Conservation (phyloP, 2,888 invertebrate species). For the Bugulina stolonifera region DNA sequence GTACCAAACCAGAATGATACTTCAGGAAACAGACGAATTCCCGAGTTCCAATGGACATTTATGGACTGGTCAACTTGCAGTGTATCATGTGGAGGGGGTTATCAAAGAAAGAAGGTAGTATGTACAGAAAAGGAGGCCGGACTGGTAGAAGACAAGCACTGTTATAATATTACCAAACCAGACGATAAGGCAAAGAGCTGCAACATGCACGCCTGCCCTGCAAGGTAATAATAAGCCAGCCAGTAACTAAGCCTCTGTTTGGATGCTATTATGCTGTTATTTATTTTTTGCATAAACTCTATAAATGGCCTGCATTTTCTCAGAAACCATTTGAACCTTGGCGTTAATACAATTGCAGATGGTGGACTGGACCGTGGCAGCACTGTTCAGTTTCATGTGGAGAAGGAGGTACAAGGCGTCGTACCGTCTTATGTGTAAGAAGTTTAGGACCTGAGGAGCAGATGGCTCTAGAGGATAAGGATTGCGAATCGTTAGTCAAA, state of each 20-base stretch:
- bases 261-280: too few relatives aligned
- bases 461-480: conserved; percentile 68
- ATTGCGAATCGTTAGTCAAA: conserved; percentile 63
- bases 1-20: conserved; percentile 62
- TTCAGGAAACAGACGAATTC: conserved; percentile 49
- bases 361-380: conserved; percentile 85
- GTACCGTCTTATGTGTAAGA: conserved; percentile 54
- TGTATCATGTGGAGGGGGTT: conserved; percentile 72
- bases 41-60: conserved; percentile 68
- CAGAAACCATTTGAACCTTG: too few relatives aligned
- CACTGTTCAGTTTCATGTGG: conserved; percentile 69
- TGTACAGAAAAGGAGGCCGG: conserved; percentile 60
- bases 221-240: conserved; percentile 55
- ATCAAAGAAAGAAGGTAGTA: conserved; percentile 55
- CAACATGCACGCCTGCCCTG: conserved; percentile 63
- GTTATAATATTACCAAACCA: conserved; percentile 45
- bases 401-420: conserved; percentile 44
- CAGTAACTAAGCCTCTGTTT: too few relatives aligned
- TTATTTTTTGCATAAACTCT: too few relatives aligned
- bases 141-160: conserved; percentile 58
- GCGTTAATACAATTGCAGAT: too few relatives aligned
- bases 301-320: too few relatives aligned
- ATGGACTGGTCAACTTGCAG: conserved; percentile 77
- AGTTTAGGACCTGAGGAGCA: conserved; percentile 58
- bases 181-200: conserved; percentile 63